phyloP scores from a whole-genome alignment of 1,140 invertebrate species.

The Aphaenogaster ashmeadi region DNA sequence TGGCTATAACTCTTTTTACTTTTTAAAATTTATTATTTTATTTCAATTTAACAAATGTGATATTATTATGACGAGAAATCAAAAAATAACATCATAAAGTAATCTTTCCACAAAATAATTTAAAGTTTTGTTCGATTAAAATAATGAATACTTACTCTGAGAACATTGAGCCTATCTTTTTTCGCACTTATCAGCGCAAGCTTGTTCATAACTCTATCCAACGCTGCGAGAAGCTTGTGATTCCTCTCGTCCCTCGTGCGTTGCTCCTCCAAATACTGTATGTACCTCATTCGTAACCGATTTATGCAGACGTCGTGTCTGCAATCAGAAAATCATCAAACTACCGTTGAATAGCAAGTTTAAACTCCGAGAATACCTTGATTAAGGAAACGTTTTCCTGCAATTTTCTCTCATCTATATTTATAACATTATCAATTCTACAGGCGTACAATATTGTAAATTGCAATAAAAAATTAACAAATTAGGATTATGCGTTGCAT shows the following conservation, averaged over 20 bases:
- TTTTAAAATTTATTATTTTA: not conserved
- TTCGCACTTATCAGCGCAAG: constrained; percentile 88
- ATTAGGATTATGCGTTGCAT: not conserved
- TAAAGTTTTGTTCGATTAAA: not conserved
- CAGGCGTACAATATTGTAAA: not conserved
- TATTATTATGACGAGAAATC: not conserved
- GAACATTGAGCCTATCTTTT: constrained; percentile 88
- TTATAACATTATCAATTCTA: not conserved
- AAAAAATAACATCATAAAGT: not conserved
- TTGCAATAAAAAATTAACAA: not conserved
- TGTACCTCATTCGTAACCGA: constrained; percentile 88
- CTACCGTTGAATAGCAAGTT: not conserved
- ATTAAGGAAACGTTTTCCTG: not conserved
- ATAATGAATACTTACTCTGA: constrained; percentile 85
- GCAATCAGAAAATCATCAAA: constrained; percentile 63
- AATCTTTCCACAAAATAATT: not conserved
- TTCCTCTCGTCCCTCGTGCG: constrained; percentile 88
- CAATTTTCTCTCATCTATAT: not conserved
- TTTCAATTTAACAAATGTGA: not conserved
- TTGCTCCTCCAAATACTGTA: constrained; percentile 89
- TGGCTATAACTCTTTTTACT: not conserved
- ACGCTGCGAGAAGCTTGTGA: constrained; percentile 87
- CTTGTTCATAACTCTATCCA: constrained; percentile 88
- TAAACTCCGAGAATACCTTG: not conserved
- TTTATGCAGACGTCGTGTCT: constrained; percentile 86